phyloP scores from a whole-genome alignment of 2,113 vertebrate genomes.

The Nothoprocta perdicaria region DNA sequence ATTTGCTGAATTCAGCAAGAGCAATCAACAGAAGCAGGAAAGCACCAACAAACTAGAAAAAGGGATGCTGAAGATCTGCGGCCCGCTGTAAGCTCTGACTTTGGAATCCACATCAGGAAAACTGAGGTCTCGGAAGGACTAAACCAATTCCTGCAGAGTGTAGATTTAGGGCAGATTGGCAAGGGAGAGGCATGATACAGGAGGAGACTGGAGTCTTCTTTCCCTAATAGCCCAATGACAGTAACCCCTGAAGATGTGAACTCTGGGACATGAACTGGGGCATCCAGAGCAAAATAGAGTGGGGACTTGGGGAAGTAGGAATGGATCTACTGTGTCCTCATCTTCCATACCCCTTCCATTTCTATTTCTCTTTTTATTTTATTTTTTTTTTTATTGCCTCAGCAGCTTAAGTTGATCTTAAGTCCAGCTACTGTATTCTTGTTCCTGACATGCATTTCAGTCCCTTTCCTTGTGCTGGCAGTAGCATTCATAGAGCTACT shows the following conservation, averaged over 20 bases:
- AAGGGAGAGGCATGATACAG: background rate
- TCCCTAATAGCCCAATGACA: background rate
- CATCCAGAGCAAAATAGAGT: background rate
- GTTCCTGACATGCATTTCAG: no score
- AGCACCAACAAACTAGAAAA: slow-evolving; percentile 18
- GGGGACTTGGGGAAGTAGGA: background rate
- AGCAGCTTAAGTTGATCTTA: no score
- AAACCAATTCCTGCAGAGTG: background rate
- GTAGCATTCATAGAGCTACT: background rate
- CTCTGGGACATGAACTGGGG: background rate
- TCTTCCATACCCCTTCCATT: background rate
- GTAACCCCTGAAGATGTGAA: background rate
- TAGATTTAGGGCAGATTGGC: background rate
- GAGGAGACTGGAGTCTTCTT: background rate
- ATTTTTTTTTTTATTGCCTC: no score
- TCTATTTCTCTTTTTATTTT: background rate
- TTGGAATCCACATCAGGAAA: background rate
- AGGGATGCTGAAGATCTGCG: background rate
- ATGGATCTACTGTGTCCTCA: background rate
- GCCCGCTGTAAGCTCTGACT: slow-evolving; percentile 22
- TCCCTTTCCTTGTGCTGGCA: no score
- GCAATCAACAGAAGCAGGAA: background rate
- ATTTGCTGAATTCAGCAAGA: background rate
- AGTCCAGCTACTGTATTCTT: no score
- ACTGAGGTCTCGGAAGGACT: background rate